Percentiles rank a stretch among this genome's conserved stretches.
Evolutionary conservation across 1,140 invertebrate genomes (phyloP).

Genomic region (Drosophila malerkotliana): DNA sequence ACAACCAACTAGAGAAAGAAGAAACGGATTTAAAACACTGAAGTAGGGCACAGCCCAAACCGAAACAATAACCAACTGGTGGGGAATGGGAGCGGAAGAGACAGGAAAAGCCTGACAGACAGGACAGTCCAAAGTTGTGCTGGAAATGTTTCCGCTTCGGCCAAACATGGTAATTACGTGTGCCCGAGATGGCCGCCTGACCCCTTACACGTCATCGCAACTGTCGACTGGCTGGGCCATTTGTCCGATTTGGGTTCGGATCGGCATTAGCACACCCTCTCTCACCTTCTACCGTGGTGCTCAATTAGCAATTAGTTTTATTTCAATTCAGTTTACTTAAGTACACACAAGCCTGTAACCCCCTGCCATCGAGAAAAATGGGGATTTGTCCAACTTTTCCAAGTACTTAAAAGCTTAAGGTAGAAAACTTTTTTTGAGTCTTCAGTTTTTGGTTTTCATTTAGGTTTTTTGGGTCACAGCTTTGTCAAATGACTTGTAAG

Average conservation of each 20-base stretch:
- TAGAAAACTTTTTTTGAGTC: slow-evolving; percentile 51
- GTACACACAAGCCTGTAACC: slow-evolving; percentile 36
- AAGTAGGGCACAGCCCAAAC: slow-evolving; percentile 43
- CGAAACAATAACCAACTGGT: slow-evolving; percentile 48
- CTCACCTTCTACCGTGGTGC: slow-evolving; percentile 27
- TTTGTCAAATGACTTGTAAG: slow-evolving; percentile 48
- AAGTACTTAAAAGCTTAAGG: slow-evolving; percentile 77
- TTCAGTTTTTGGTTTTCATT: slow-evolving; percentile 41
- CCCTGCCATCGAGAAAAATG: slow-evolving; percentile 28
- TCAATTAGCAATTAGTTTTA: slow-evolving; percentile 79
- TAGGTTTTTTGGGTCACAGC: slow-evolving; percentile 33
- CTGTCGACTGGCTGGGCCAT: slow-evolving; percentile 25
- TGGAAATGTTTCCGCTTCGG: slow-evolving; percentile 47
- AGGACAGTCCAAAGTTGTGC: slow-evolving; percentile 47
- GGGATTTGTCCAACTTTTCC: slow-evolving; percentile 51
- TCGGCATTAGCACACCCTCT: not conserved
- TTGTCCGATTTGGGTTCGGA: slow-evolving; percentile 33
- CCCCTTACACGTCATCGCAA: slow-evolving; percentile 49
- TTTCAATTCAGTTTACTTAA: slow-evolving; percentile 65
- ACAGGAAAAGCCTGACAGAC: slow-evolving; percentile 11
- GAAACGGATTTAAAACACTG: slow-evolving; percentile 19
- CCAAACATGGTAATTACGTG: slow-evolving; percentile 72
- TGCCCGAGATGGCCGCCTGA: slow-evolving; percentile 42
- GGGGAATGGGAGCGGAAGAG: slow-evolving; percentile 11
- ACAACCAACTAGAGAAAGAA: slow-evolving; percentile 20